Conservation (phyloP, 2,113 vertebrate species). For the Oncorhynchus gorbuscha region DNA sequence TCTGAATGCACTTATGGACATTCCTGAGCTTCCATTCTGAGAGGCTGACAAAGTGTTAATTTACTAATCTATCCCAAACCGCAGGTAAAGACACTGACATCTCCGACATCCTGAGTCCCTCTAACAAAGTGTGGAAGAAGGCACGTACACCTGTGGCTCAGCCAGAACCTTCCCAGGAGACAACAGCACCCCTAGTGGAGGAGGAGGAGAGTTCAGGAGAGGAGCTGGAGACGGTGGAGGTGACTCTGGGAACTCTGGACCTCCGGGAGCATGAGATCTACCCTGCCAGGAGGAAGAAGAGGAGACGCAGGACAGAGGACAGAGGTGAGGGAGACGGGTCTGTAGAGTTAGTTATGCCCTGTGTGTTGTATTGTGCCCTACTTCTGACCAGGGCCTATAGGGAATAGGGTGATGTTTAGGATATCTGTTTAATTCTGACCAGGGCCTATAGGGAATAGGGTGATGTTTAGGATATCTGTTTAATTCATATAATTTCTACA, state of each 20-base stretch:
- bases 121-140: slow-evolving; percentile 63
- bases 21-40: too few species aligned
- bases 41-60: neutral
- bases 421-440: neutral
- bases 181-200: slow-evolving; percentile 22
- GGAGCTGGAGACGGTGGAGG: slow-evolving; percentile 77
- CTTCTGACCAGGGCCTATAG: too few species aligned
- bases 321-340: slow-evolving; percentile 53
- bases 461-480: neutral
- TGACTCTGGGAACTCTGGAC: slow-evolving; percentile 79
- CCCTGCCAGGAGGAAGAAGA: slow-evolving; percentile 71
- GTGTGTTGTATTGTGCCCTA: too few species aligned
- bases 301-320: slow-evolving; percentile 48
- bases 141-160: slow-evolving; percentile 33
- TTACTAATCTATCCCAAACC: neutral
- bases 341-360: too few species aligned
- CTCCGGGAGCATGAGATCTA: slow-evolving; percentile 82
- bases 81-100: slow-evolving; percentile 72
- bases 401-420: too few species aligned
- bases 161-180: slow-evolving; percentile 34
- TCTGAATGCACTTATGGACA: too few species aligned
- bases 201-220: slow-evolving; percentile 52
- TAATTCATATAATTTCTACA: neutral
- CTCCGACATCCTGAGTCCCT: slow-evolving; percentile 60
- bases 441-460: too few species aligned